Conservation (phyloP, 37 sponge, comb jelly and placozoan genomes). For the Halichondria panicea region DNA sequence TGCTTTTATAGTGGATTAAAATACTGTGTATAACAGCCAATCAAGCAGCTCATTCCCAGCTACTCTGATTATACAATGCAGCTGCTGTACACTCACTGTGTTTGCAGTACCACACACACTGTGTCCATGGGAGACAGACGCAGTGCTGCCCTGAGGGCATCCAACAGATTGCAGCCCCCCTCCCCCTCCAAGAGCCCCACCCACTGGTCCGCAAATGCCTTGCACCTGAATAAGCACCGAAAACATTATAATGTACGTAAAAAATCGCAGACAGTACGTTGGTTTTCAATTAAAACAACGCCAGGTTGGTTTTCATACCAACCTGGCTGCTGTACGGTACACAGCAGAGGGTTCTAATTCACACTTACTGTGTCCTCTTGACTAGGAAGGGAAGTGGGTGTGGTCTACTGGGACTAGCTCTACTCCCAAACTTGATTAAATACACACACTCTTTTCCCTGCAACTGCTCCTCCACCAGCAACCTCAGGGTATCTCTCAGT, state of each 20-base stretch:
- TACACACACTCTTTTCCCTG: conserved; percentile 11
- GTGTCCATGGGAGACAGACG: conserved; percentile 23
- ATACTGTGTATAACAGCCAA: too few species aligned
- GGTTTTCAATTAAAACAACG: not conserved
- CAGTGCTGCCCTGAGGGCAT: conserved; percentile 27
- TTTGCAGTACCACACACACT: conserved; percentile 16
- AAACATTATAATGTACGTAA: not conserved
- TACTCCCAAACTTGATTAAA: conserved; percentile 13
- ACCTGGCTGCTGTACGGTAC: not conserved
- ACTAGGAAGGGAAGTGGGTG: conserved; percentile 1
- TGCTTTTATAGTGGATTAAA: too few species aligned
- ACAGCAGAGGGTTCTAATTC: not conserved
- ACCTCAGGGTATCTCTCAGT: not conserved
- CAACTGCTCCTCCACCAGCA: conserved; percentile 27
- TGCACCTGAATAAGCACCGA: not conserved
- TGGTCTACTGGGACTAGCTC: not conserved
- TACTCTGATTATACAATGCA: too few species aligned
- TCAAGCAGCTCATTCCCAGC: too few species aligned
- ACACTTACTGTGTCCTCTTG: conserved; percentile 4
- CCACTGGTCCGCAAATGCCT: conserved; percentile 9
- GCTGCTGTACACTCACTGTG: not conserved
- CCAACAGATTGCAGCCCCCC: conserved; percentile 15
- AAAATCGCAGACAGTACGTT: too few species aligned
- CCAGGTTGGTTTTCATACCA: not conserved
- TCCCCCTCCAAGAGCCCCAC: conserved; percentile 5